phyloP scores from a whole-genome alignment of 2,888 invertebrate species.

The Zaprionus obscuricornis region DNA sequence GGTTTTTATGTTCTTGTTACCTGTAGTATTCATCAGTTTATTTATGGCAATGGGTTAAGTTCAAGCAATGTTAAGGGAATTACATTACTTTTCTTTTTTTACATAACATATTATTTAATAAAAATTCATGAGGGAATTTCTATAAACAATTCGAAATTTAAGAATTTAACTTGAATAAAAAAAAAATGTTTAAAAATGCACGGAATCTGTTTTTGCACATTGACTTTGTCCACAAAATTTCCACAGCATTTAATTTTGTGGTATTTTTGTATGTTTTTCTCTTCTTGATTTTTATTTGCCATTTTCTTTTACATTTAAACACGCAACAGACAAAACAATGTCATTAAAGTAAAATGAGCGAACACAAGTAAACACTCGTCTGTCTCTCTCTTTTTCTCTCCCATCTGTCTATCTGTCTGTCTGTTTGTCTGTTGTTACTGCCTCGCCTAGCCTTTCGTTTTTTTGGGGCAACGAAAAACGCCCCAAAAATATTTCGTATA shows the following conservation, averaged over 20 bases:
- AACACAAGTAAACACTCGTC: constrained; percentile 27
- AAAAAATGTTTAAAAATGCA: too few species aligned
- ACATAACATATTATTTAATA: too few species aligned
- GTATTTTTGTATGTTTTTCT: constrained; percentile 4
- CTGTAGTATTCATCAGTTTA: too few species aligned
- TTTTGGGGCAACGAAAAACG: constrained; percentile 14
- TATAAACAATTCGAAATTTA: too few species aligned
- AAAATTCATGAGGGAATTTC: too few species aligned
- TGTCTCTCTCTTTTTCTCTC: background rate
- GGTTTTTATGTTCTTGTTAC: constrained; percentile 25
- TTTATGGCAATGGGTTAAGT: too few species aligned
- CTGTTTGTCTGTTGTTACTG: constrained; percentile 6
- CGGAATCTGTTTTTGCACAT: too few species aligned
- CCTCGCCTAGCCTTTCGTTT: constrained; percentile 5
- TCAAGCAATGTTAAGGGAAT: too few species aligned
- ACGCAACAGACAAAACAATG: constrained; percentile 56
- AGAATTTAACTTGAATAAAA: too few species aligned
- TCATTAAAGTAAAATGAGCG: constrained; percentile 67
- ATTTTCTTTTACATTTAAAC: constrained; percentile 14
- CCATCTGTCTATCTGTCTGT: constrained; percentile 6
- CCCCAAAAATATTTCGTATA: constrained; percentile 52
- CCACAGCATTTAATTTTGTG: constrained; percentile 16
- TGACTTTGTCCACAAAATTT: too few species aligned
- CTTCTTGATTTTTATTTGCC: constrained; percentile 1
- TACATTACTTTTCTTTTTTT: too few species aligned